Evolutionary conservation across 2,113 vertebrate species (phyloP), one percentile per base, ranked within the genome.

Genomic region (Platanista minor): DNA sequence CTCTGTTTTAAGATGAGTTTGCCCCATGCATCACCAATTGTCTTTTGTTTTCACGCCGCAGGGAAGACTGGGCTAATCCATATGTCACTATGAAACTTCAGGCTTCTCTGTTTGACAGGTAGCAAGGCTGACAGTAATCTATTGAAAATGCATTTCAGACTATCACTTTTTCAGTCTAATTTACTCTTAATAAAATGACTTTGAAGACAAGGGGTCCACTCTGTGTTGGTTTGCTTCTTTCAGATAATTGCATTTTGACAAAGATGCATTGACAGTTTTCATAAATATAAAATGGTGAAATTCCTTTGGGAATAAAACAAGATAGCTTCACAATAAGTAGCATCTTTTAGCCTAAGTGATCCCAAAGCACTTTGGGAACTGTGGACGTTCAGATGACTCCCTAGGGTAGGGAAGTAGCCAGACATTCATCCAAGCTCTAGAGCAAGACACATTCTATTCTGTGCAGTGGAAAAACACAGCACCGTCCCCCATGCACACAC

Each of bases 1-100:
- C 98, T 98, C 98, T 98, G 98, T 98, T 98, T 98, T 98, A 97
- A 98, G 98, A 98, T 98, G 97, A 97, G 96, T 94, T 98, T 98
- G 98, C 97, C 98, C 98, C 97, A 97, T 98, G 98, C 98, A 98
- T 98, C 98, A 98, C 95, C 98, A 98, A 98, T 98, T 98, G 98
- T 89, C 98, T 99, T 98, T 99, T 99, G 98, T 99, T 99, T 99
- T 97, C 98, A 97, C 98, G 0, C 98, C 97, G 98, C 97, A 96
- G 98, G 98, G 97, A 98, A 98, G 98, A 95, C 97, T 97, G 94
- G 87, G 98, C 98, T 98, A 98, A 98, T 98, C 98, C 98, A 98
- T 98, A 98, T 98, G 98, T 98, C 98, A 98, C 78, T 71, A 97
- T 96, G 98, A 97, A 98, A 97, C 97, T 84, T 95, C 97, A 96